Evolutionary conservation across 2,113 vertebrate genomes (phyloP).

Genomic region (Arvicanthis niloticus): DNA sequence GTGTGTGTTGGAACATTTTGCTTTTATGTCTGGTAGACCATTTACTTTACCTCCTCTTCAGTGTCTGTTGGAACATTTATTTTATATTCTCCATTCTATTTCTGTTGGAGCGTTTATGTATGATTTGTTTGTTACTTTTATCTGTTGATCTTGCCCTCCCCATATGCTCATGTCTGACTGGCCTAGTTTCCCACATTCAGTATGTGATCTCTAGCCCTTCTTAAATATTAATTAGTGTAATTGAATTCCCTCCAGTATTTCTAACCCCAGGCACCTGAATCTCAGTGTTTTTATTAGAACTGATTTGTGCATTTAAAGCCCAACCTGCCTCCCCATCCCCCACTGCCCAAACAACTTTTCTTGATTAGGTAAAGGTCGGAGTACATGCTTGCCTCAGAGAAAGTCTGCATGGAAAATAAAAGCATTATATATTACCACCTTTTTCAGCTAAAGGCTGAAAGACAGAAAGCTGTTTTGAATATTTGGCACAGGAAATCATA

Average conservation of each 20-base stretch:
- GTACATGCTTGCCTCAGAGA: conserved; percentile 70
- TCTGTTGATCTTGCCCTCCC: conserved; percentile 83
- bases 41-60: conserved; percentile 74
- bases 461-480: conserved; percentile 53
- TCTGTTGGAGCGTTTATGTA: conserved; percentile 74
- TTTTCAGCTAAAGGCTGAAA: conserved; percentile 65
- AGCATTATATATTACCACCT: conserved; percentile 43
- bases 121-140: conserved; percentile 84
- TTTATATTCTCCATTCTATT: conserved; percentile 76
- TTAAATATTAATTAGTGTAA: conserved; percentile 88
- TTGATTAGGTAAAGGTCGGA: conserved; percentile 77
- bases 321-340: conserved; percentile 66
- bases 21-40: conserved; percentile 71
- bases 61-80: conserved; percentile 76
- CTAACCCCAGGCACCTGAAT: conserved; percentile 83
- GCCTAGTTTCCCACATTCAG: conserved; percentile 79
- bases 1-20: conserved; percentile 74
- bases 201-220: conserved; percentile 83
- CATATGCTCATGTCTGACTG: conserved; percentile 81
- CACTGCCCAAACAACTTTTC: conserved; percentile 76
- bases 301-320: conserved; percentile 84
- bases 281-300: conserved; percentile 84
- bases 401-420: conserved; percentile 70
- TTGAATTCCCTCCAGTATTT: conserved; percentile 86
- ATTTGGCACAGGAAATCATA: conserved; percentile 54